Base-by-base conservation (phyloP, 2,888 invertebrate genomes). In the Acanthopleura granulata region DNA sequence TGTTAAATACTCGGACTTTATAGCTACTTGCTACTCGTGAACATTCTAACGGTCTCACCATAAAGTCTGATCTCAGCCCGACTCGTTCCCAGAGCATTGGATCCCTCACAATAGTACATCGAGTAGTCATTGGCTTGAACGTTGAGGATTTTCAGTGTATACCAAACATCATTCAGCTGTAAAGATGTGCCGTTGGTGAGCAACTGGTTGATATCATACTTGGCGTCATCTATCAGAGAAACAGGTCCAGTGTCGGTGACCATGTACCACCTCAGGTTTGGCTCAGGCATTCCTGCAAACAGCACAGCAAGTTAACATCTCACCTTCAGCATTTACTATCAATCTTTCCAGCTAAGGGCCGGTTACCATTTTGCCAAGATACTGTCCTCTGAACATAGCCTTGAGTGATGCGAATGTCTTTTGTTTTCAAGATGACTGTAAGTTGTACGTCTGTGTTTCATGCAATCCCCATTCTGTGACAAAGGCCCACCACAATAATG, bases 41-140 rank as follows among this genome's bases (percentile, higher is more conserved):
- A 9, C 40, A 40, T 40, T 40, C 4, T 40, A 40, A 57, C 3
- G 16, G n/a, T 81, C 87, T 83, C 81, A 89, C 89, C 88, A 81
- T 87, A 89, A 25, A 89, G 78, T 25, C 75, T 78, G 49, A 88
- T 80, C 18, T 76, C 81, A n/a, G 84, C 83, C 11, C 75, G 61
- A 50, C 79, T 73, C 0, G 30, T 71, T 0, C 89, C 90, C 27
- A 82, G 82, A 18, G 78, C 79, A 79, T 90, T 90, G 15, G 72
- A 77, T 0, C 88, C 88, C n/a, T 83, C 81, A 76, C 90, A 90
- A 73, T 76, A 82, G 77, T 89, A 89, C 22, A 80, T 75, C 0
- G 87, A 86, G 78, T 82, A 88, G 76, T 89, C 87, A 73, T 87
- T 87, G 14, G 88, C 88, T 74, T 85, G 84, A 1, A 89, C 87